These are phyloP conservation scores for Buathra laborator DNA, from an alignment of 2,888 invertebrate species.

Conservation along the genomic window DNA sequence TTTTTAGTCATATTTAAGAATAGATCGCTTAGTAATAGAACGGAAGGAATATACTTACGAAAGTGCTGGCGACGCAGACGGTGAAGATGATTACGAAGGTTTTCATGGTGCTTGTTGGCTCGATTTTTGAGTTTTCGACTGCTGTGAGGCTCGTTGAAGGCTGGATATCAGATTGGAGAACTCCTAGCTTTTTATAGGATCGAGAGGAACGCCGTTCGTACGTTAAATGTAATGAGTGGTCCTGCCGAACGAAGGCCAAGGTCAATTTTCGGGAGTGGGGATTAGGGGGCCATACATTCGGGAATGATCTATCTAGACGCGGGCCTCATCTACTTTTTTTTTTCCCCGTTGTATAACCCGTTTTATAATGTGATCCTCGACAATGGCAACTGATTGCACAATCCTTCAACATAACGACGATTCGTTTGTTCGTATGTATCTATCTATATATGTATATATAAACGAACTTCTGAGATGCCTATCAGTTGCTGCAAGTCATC, in stretches of 20 bases:
- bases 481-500: too few species aligned
- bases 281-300: background rate
- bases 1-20: background rate
- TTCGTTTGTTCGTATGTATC: too few species aligned
- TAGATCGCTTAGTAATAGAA: background rate
- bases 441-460: too few species aligned
- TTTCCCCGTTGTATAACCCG: background rate
- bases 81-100: slow-evolving; percentile 14
- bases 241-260: slow-evolving; percentile 8
- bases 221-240: background rate
- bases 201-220: slow-evolving; percentile 1
- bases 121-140: background rate
- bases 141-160: slow-evolving; percentile 43
- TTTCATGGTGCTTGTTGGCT: slow-evolving; percentile 17
- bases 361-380: background rate
- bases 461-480: too few species aligned
- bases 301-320: background rate
- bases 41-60: slow-evolving; percentile 1
- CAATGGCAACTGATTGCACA: background rate
- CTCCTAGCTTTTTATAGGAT: slow-evolving; percentile 71
- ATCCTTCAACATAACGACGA: background rate
- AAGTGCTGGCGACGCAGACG: slow-evolving; percentile 23
- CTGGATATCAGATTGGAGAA: slow-evolving; percentile 57
- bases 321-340: background rate
- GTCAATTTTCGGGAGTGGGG: too few species aligned